These are phyloP conservation scores for Aricia agestis DNA, from an alignment of 1,140 invertebrate genomes.

Conservation along the genomic window DNA sequence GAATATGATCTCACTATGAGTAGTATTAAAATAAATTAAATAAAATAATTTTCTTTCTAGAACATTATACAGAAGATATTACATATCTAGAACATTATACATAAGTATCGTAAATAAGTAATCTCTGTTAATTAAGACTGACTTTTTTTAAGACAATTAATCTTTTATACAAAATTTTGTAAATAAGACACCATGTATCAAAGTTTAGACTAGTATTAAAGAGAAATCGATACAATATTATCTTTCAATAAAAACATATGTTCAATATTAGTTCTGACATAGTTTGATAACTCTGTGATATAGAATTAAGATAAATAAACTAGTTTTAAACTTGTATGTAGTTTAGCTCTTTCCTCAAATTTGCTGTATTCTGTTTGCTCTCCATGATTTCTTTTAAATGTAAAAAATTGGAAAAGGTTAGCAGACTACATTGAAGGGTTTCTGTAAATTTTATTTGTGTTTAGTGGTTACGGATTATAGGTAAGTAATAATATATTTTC, in stretches of 20 bases:
- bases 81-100: not conserved
- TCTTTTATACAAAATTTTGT: not conserved
- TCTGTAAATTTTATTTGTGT: too few species aligned
- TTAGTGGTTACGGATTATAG: too few species aligned
- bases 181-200: not conserved
- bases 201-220: not conserved
- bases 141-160: not conserved
- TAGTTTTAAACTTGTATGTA: too few species aligned
- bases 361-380: too few species aligned
- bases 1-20: not conserved
- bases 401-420: too few species aligned
- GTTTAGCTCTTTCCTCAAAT: not conserved
- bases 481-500: too few species aligned
- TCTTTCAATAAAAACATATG: not conserved
- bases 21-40: not conserved
- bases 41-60: not conserved
- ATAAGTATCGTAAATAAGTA: not conserved
- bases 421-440: too few species aligned
- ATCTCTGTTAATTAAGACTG: not conserved
- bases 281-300: not conserved
- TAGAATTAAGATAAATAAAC: not conserved
- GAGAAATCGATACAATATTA: not conserved
- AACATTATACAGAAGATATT: not conserved
- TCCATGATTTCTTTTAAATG: too few species aligned
- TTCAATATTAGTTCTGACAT: not conserved